Evolutionary conservation across 2,888 invertebrate species (phyloP).

Genomic region (Chaetoderma sp.): DNA sequence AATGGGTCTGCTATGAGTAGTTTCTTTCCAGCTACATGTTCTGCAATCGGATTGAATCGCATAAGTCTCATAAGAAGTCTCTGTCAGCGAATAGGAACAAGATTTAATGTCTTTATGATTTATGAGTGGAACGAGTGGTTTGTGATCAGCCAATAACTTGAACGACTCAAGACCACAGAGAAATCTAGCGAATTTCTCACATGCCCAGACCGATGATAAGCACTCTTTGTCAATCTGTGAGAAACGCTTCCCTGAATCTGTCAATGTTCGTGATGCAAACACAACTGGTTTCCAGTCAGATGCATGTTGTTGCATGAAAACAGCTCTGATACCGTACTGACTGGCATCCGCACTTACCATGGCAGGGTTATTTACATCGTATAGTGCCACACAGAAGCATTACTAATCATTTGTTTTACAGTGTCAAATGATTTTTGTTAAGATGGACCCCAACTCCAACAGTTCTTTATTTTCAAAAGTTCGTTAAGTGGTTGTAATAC

Average conservation of each 20-base stretch:
- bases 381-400: slow-evolving; percentile 32
- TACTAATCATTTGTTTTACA: slow-evolving; percentile 30
- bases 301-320: slow-evolving; percentile 30
- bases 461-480: slow-evolving; percentile 22
- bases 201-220: slow-evolving; percentile 36
- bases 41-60: slow-evolving; percentile 13
- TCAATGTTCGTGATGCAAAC: slow-evolving; percentile 40
- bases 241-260: slow-evolving; percentile 31
- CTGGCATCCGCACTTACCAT: slow-evolving; percentile 42
- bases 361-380: slow-evolving; percentile 34
- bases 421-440: slow-evolving; percentile 34
- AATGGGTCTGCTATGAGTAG: slow-evolving; percentile 3
- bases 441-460: slow-evolving; percentile 28
- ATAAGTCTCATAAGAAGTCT: slow-evolving; percentile 24
- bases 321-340: slow-evolving; percentile 41
- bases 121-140: slow-evolving; percentile 29
- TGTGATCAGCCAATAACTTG: slow-evolving; percentile 28
- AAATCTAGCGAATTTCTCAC: slow-evolving; percentile 33
- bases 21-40: neutral
- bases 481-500: slow-evolving; percentile 25
- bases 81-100: slow-evolving; percentile 23
- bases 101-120: slow-evolving; percentile 16
- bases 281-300: slow-evolving; percentile 34
- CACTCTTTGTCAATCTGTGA: slow-evolving; percentile 19
- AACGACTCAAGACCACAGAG: slow-evolving; percentile 15